Conservation (phyloP, 1,140 invertebrate genomes). For the Zaprionus vittiger region DNA sequence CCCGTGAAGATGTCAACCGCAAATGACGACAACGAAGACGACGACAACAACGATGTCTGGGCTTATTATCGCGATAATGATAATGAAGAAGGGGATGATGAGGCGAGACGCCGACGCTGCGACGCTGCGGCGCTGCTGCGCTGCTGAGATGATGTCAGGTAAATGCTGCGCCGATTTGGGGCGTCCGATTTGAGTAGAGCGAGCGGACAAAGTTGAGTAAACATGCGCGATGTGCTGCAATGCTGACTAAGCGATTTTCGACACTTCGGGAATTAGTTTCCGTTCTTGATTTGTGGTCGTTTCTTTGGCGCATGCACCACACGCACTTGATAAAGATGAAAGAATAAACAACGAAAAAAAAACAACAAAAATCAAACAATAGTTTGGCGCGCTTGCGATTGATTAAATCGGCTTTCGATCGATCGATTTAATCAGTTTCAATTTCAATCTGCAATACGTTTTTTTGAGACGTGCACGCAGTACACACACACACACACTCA, state of each 20-base stretch:
- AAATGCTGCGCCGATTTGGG: constrained; percentile 48
- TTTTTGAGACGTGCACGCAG: constrained; percentile 14
- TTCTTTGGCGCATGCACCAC: constrained; percentile 28
- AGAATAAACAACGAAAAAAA: not conserved
- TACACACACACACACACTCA: constrained; percentile 34
- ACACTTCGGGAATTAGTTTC: constrained; percentile 20
- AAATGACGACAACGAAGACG: constrained; percentile 49
- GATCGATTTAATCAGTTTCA: constrained; percentile 13
- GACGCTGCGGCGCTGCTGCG: not conserved
- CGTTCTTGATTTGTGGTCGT: constrained; percentile 10
- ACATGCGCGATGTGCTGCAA: constrained; percentile 18
- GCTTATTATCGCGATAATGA: constrained; percentile 29
- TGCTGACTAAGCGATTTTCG: constrained; percentile 26
- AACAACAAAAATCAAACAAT: constrained; percentile 6
- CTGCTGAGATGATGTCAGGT: constrained; percentile 61
- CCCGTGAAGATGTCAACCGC: constrained; percentile 73
- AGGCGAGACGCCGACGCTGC: constrained; percentile 1
- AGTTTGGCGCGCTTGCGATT: constrained; percentile 40
- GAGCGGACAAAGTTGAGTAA: constrained; percentile 11
- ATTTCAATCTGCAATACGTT: constrained; percentile 26
- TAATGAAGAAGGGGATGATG: constrained; percentile 13
- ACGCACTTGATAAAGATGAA: constrained; percentile 15
- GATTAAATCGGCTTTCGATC: constrained; percentile 27
- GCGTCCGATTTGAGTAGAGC: constrained; percentile 13
- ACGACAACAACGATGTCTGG: constrained; percentile 7